Evolutionary conservation across 1,140 invertebrate genomes (phyloP), one percentile per base, ranked within the genome.

Genomic region (Hyphantria cunea): DNA sequence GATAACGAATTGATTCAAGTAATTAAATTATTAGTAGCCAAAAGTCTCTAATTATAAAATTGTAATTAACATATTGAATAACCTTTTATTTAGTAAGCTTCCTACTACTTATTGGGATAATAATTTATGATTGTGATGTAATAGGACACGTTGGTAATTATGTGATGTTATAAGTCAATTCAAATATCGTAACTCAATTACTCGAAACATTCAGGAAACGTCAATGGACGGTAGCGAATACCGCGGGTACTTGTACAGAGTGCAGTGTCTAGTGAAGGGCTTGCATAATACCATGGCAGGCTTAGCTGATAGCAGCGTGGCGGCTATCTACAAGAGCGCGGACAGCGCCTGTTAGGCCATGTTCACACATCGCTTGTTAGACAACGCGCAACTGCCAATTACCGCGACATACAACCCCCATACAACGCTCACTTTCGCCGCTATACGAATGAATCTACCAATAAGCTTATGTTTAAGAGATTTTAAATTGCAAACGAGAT

Each of bases 401-500:
- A 84, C 68, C 74, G 62, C 58, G 72, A 71, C 65, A 65, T 76
- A 82, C 80, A 80, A 78, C 80, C 77, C 72, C 72, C 65, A 66
- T 68, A 67, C 67, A 72, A 65, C 41, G 64, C 52, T 68, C 60
- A 72, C 85, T 84, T 86, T 85, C 86, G 76, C 77, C 72, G 71
- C 64, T 72, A 69, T 73, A 58, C 14, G 32, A 49, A 67, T 72
- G 70, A 74, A 48, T 12, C 45, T 51, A 68, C 68, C 64, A 52
- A 72, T 71, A 37, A 64, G 55, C 55, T 44, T 70, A 66, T 59
- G 53, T 69, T 74, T 72, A 80, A 67, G 66, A 68, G 70, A 74
- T 84, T 87, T 86, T 87, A 87, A 90, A 90, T 90, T 90, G 83
- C 84, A 88, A 90, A 90, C 85, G 77, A 88, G 80, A 88, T 90